Base-by-base conservation (phyloP, 2,888 invertebrate genomes). In the Macaria liturata region DNA sequence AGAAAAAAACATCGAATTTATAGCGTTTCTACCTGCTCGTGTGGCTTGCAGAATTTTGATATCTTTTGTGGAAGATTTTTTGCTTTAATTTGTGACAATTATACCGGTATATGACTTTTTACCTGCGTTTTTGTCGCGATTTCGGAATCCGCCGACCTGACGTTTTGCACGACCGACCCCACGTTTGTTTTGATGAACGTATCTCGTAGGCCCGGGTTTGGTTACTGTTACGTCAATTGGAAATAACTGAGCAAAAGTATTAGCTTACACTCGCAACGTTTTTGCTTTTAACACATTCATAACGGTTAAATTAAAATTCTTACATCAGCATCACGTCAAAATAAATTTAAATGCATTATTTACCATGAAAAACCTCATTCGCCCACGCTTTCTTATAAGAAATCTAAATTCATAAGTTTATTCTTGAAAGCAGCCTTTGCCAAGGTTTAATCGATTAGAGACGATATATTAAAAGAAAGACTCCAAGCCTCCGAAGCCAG, bases 41-140 rank as follows among this genome's bases (percentile, higher is more conserved):
- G 91, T 91, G 91, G 89, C 91, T 91, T 91, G 91, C 91, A 90
- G 90, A 87, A 88, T 91, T 88, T 89, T 89, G 91, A 91, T 91
- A 90, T 82, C 90, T 85, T 88, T 91, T 90, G 89, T 90, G 80
- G 75, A 74, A 68, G 32, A 61, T 81, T 91, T 91, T 91, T 91
- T 91, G 91, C 90, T 80, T 91, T 88, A 91, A 91, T 91, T 91
- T 91, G 91, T 91, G 91, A 91, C 91, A 91, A 91, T 91, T 91
- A 91, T 91, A 91, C 81, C 91, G 89, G 91, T 90, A 89, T 88
- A 90, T 91, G 88, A 91, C 91, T 91, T 91, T 91, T 91, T 91
- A 91, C 91, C 91, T 91, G 91, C 73, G 67, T 46, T 86, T 86
- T 90, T 88, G 80, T 71, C 65, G 69, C 51, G 62, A 72, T 72